Base-by-base conservation (phyloP, 1,140 invertebrate genomes). In the Lepidurus couesii region DNA sequence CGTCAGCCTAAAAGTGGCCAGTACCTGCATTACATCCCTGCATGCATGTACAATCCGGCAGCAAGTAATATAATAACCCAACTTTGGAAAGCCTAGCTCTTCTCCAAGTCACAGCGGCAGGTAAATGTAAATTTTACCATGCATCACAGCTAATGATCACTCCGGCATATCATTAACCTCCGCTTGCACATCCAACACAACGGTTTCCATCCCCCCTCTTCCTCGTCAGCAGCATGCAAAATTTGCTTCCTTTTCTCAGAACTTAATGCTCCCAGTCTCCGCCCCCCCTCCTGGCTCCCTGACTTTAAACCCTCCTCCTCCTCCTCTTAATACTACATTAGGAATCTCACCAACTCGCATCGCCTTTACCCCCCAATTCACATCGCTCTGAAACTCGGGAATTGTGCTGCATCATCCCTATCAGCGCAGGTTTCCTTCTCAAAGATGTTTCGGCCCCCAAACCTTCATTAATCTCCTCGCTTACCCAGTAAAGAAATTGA, bases 111-210 rank as follows among this genome's bases (percentile, higher is more conserved):
- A 65, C 53, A 65, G 53, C 53, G 53, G 53, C 21, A 65, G 53
- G 53, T 13, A 65, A 65, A 65, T 65, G 21, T 65, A 65, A 65
- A 65, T 65, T 34, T 65, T 65, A 65, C 53, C 53, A 65, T 65
- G 53, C 53, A 65, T 65, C 53, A 65, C 16, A 65, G 53, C 53
- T 65, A 65, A 65, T 65, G 53, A 65, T 65, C 53, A 65, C 53
- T n/a, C 53, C 53, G 53, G 53, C 53, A 65, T 65, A 65, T 65
- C 53, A 65, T 65, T 65, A 65, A 65, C 53, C 53, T 65, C 7
- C 21, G 5, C 9, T 13, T 65, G 53, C 16, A 65, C 53, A 65
- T 65, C 53, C 16, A 65, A 13, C 16, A 65, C 53, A 21, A 21
- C 53, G 16, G 16, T 65, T 65, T 65, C 53, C 53, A 13, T 47